A percentile compares a stretch with the other conserved stretches of the same genome.
These are phyloP conservation scores for Aselliscus stoliczkanus DNA, from an alignment of 2,797 vertebrate genomes.

Conservation along the genomic window DNA sequence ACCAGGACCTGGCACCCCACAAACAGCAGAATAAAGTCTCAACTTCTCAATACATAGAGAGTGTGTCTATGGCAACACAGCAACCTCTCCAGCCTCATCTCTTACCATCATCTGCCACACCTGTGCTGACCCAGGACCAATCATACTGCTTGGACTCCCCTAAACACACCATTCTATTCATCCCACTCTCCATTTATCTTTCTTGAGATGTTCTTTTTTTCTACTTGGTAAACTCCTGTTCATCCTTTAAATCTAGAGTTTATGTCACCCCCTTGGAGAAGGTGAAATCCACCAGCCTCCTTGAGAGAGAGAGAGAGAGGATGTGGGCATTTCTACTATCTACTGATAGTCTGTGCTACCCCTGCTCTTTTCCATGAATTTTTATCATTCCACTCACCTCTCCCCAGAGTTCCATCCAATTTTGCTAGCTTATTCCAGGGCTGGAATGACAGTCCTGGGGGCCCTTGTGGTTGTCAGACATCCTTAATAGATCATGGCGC, in stretches of 20 bases:
- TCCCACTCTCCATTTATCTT: too few species aligned
- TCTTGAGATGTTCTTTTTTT: not conserved
- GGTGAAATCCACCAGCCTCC: not conserved
- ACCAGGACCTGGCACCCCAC: too few species aligned
- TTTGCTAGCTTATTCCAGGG: not conserved
- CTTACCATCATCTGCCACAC: not conserved
- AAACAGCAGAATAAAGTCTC: not conserved
- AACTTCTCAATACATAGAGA: not conserved
- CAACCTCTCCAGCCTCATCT: not conserved
- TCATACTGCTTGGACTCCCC: too few species aligned
- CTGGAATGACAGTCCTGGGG: not conserved
- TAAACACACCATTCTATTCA: not conserved
- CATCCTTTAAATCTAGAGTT: not conserved
- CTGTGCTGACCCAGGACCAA: not conserved
- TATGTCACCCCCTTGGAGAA: not conserved
- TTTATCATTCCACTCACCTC: not conserved
- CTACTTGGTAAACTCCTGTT: not conserved
- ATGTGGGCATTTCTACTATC: not conserved
- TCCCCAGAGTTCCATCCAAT: not conserved
- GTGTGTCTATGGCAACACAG: rapidly evolving
- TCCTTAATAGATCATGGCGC: not conserved
- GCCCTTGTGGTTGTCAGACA: not conserved
- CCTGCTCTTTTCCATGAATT: not conserved
- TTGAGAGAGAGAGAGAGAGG: not conserved
- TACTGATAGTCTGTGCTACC: not conserved